Conservation (phyloP, 2,113 vertebrate species). For the Oncorhynchus nerka region DNA sequence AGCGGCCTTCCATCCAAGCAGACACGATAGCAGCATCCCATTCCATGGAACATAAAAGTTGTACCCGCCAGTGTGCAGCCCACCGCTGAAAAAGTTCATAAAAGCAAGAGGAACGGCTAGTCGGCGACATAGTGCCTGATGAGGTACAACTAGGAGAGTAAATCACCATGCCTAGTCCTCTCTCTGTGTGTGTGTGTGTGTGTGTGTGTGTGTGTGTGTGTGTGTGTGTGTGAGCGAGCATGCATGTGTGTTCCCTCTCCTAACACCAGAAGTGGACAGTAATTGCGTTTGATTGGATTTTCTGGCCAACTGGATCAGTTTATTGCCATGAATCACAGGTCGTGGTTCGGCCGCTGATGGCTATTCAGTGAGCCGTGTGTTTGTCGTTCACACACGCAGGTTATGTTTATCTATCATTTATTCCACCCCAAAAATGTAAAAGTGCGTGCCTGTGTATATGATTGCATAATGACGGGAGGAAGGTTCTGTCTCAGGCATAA, state of each 20-base stretch:
- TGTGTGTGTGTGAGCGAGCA: no score
- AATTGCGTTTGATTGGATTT: slow-evolving; percentile 28
- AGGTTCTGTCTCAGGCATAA: slow-evolving; percentile 24
- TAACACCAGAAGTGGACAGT: neutral
- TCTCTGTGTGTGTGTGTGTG: no score
- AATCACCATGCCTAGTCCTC: slow-evolving; percentile 2
- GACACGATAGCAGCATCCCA: slow-evolving; percentile 12
- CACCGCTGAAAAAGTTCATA: neutral
- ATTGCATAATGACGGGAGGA: slow-evolving; percentile 39
- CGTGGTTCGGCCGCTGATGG: neutral
- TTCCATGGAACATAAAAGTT: slow-evolving; percentile 35
- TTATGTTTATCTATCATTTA: slow-evolving; percentile 3
- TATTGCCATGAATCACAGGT: slow-evolving; percentile 12
- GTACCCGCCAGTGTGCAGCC: neutral
- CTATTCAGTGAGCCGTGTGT: neutral
- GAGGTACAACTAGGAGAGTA: neutral
- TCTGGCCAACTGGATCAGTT: slow-evolving; percentile 7
- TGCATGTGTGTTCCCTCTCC: neutral
- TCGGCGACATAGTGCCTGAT: neutral
- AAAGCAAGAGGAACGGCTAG: slow-evolving; percentile 10
- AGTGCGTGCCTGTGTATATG: slow-evolving; percentile 6
- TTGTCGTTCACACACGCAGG: slow-evolving; percentile 4
- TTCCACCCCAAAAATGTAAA: neutral
- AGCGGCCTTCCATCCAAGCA: neutral
- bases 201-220: no score